Base-by-base conservation (phyloP, 2,113 vertebrate species). In the Caranx ignobilis region DNA sequence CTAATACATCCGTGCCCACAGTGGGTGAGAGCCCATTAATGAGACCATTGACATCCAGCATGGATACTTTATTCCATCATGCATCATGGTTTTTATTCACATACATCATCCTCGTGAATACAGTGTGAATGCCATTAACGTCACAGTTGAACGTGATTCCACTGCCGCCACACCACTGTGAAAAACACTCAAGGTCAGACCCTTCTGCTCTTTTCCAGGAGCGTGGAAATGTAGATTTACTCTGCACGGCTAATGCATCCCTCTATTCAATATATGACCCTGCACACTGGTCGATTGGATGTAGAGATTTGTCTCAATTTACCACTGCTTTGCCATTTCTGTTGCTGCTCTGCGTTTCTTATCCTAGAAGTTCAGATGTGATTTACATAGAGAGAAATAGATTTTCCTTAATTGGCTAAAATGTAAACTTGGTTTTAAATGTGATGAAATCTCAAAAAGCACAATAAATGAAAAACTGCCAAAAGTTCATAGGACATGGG, bases 161-260 rank as follows among this genome's bases (percentile, higher is more conserved):
- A 11, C 60, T 15, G 52, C 64, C 1, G 37, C 35, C 43, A 71
- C 45, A 45, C 50, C 5, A 47, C 72, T 75, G 77, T 61, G 70
- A 83, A 72, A 81, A 83, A 66, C 68, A 64, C 59, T 86, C 82
- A 90, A 86, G 88, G 83, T 86, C 85, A 84, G 63, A 69, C 11
- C 50, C 64, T 39, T 77, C 75, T 78, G 34, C 81, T 75, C 47
- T 41, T 69, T 74, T 71, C 39, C 56, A 66, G 41, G 62, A 77
- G 59, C 2, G 11, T 48, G 59, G 18, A 54, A 83, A 84, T 86
- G 75, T 63, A 77, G 78, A 87, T 77, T 60, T 80, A 84, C 78
- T 73, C 69, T 81, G 71, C 62, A 85, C 72, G 75, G 35, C 71
- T 54, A 75, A 88, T 75, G 75, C 57, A 71, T 63, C 67, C 37